Base-by-base conservation (phyloP, 2,797 vertebrate genomes). In the Bovichtus diacanthus region DNA sequence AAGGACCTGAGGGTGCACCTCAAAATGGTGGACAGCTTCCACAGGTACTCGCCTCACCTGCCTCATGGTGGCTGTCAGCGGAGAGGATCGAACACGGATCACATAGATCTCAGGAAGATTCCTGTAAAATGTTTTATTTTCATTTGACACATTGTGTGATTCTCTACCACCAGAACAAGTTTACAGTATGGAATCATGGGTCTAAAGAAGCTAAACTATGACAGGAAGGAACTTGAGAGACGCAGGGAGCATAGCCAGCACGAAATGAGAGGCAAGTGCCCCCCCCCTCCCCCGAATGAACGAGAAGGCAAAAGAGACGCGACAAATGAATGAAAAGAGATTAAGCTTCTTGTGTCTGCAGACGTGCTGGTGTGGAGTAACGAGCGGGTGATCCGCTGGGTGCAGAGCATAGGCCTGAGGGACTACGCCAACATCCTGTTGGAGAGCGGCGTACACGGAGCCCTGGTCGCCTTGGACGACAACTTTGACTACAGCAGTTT, bases 1-100 rank as follows among this genome's bases (percentile, higher is more conserved):
- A 99, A 99, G 93, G 98, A 99, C 90, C 96, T 99, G 77, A 95
- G 98, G 66, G 98, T 99, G 85, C 98, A 99, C 88, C 96, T 99
- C 73, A 99, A 99, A 93, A 99, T 99, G 98, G 98, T 99, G 92
- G 98, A 99, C 94, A 99, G 98, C 92, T 99, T 99, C 88, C 98
- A 99, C 96, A 96, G 98, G 98, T 99, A 96, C 43, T 50, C 23
- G n/a, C 4, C n/a, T 34, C 23, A n/a, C 4, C n/a, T 34, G 5
- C 23, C 2, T 29, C 27, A 5, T 4, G 2, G 8, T 11, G 19
- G 27, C 47, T 3, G 13, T 34, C 53, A 49, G 39, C 29, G 6
- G 15, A 43, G 12, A 55, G 29, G 46, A 16, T n/a, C 34, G 43
- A 12, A n/a, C 21, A 1, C 6, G 50, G 5, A 11, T 31, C n/a